Base-by-base conservation (phyloP, 2,113 vertebrate species). In the Xerus inauris region DNA sequence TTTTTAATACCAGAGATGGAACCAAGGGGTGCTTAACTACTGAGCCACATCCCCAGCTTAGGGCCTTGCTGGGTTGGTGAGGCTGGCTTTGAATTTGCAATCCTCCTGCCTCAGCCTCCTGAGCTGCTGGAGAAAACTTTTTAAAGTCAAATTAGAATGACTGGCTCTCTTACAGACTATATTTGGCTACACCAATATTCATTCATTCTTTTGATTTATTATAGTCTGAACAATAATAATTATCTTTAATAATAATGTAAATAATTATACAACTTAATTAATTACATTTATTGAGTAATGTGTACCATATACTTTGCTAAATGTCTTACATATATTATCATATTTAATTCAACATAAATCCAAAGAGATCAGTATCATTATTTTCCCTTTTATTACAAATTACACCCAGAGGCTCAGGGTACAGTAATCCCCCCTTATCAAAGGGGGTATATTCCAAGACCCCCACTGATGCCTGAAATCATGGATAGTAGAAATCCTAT, bases 171-270 rank as follows among this genome's bases (percentile, higher is more conserved):
- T 54, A 84, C 30, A 73, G n/a, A 65, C 28, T 72, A 54, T 40
- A 72, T 73, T 12, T 75, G 30, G 35, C 59, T 17, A n/a, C 13
- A n/a, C 26, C 51, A 90, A 5, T 30, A 42, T 76, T 42, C 24
- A 69, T 90, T 87, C 26, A 45, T 28, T 92, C 42, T 8, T 88
- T 85, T 47, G 13, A 38, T 77, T 95, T 90, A 67, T 57, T 59
- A 0, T 81, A 49, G 35, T n/a, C 28, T 73, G 32, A 90, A 64
- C 54, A 95, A 67, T 92, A 80, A 90, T 42, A 65, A 47, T 42
- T 59, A n/a, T 92, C 40, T 26, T 94, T 62, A 81, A 81, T 89
- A 79, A 65, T 94, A 77, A 89, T 79, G 57, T 35, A 64, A 80
- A 35, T 73, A 86, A 73, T 57, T 85, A 81, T 84, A 32, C 26